A percentile compares a stretch with the other conserved stretches of the same genome.
These are phyloP conservation scores for Lagodon rhomboides DNA, from an alignment of 2,797 vertebrate genomes.

Conservation along the genomic window DNA sequence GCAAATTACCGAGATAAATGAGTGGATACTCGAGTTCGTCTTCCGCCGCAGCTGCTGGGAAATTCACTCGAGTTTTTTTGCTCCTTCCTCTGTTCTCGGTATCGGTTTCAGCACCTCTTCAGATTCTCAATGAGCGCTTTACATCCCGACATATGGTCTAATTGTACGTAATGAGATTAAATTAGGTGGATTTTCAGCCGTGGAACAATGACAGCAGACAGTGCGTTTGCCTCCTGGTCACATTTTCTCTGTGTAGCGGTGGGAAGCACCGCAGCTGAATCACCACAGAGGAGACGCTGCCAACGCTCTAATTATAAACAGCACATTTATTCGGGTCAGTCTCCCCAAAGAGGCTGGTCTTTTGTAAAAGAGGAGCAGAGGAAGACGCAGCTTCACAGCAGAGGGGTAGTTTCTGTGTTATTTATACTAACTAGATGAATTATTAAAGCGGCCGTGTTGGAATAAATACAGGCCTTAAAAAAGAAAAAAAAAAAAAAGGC, in stretches of 20 bases:
- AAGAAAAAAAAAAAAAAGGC: background rate
- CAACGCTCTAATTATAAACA: constrained; percentile 74
- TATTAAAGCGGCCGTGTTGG: constrained; percentile 46
- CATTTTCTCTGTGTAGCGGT: constrained; percentile 33
- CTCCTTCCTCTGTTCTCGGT: constrained; percentile 19
- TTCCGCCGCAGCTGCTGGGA: constrained; percentile 13
- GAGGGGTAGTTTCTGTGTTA: constrained; percentile 50
- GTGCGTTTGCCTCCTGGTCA: constrained; percentile 42
- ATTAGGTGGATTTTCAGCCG: background rate
- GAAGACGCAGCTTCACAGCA: constrained; percentile 57
- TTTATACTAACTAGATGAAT: constrained; percentile 52
- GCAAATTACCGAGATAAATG: constrained; percentile 36
- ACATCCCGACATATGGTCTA: constrained; percentile 41
- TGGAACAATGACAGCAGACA: constrained; percentile 54
- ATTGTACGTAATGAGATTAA: constrained; percentile 48
- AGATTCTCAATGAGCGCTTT: constrained; percentile 32
- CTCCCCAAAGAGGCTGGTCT: constrained; percentile 67
- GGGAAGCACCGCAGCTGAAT: constrained; percentile 61
- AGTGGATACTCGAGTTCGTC: constrained; percentile 27
- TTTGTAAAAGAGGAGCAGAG: constrained; percentile 64
- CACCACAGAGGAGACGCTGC: constrained; percentile 62
- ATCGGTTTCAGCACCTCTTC: constrained; percentile 33
- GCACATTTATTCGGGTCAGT: constrained; percentile 74
- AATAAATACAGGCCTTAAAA: constrained; percentile 17
- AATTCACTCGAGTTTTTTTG: background rate